Evolutionary conservation across 2,113 vertebrate species (phyloP), one percentile per base, ranked within the genome.

Genomic region (Eira barbara): DNA sequence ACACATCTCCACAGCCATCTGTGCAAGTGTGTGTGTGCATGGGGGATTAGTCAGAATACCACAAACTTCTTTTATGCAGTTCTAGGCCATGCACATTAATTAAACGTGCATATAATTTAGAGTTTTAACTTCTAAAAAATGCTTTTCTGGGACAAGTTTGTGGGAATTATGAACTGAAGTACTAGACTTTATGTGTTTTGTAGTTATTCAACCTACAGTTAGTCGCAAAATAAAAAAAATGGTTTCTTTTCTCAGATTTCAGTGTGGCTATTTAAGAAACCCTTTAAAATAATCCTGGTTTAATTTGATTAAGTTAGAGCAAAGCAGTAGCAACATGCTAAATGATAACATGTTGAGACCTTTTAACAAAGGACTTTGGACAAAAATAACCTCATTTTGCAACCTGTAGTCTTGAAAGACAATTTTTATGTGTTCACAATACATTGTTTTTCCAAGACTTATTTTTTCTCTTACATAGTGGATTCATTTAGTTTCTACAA

Each of bases 111-210:
- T 82, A 92, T 88, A 95, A 97, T 95, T 96, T 90, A 55, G 47
- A 90, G 67, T 83, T 96, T 97, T 96, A 74, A 93, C 67, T 36
- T 93, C 94, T 36, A 59, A 91, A 92, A 85, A 80, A 88, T 67
- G 34, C 7, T 81, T 69, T 94, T 88, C 76, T 90, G 92, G 39
- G 81, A 42, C 85, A 92, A 12, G 15, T 94, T 95, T 89, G 71
- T 76, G 45, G n/a, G 61, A 91, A 94, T 87, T 92, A 69, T 42
- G 39, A 42, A 34, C 21, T 52, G 2, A 59, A 59, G 71, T 52
- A 78, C 78, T 61, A 59, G 2, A 94, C 39, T 45, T 89, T 87
- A 71, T 15, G 47, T 76, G 88, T 90, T 61, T 42, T 76, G 6
- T 4, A 74, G 25, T 52, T 45, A 42, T 27, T 84, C 23, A 87